These are phyloP conservation scores for Furcula furcula DNA, from an alignment of 2,888 invertebrate species.

Conservation along the genomic window DNA sequence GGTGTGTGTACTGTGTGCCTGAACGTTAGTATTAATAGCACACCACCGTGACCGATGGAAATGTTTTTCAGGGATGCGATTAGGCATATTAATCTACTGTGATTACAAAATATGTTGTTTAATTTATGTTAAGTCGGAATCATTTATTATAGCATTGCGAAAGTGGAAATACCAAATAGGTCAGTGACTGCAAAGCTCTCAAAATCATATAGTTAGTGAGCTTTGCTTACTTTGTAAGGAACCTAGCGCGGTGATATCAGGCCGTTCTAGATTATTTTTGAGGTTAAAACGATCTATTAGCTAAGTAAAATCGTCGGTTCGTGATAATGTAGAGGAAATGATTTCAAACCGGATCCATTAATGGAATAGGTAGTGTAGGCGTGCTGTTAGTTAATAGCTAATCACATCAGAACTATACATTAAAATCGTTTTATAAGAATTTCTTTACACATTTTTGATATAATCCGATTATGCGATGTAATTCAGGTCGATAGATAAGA, in stretches of 20 bases:
- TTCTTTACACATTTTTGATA: slow-evolving; percentile 7
- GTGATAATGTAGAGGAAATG: slow-evolving; percentile 37
- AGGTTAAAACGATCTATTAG: slow-evolving; percentile 22
- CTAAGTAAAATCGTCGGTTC: slow-evolving; percentile 22
- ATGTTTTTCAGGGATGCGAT: slow-evolving; percentile 49
- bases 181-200: no score
- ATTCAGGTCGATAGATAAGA: neutral
- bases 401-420: slow-evolving; percentile 41
- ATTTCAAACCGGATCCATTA: slow-evolving; percentile 31
- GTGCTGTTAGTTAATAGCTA: slow-evolving; percentile 5
- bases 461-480: slow-evolving; percentile 4
- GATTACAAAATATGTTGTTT: slow-evolving; percentile 20
- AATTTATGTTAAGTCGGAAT: slow-evolving; percentile 24
- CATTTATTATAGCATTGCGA: no score
- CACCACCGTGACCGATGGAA: slow-evolving; percentile 34
- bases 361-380: slow-evolving; percentile 9
- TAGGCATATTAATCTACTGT: slow-evolving; percentile 30
- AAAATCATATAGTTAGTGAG: no score
- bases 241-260: no score
- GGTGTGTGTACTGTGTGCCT: slow-evolving; percentile 19
- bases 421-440: slow-evolving; percentile 29
- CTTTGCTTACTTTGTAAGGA: no score
- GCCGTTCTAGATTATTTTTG: slow-evolving; percentile 24
- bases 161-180: no score
- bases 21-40: slow-evolving; percentile 33